Evolutionary conservation across 2,888 invertebrate species (phyloP).

Genomic region (Nemurella pictetii): DNA sequence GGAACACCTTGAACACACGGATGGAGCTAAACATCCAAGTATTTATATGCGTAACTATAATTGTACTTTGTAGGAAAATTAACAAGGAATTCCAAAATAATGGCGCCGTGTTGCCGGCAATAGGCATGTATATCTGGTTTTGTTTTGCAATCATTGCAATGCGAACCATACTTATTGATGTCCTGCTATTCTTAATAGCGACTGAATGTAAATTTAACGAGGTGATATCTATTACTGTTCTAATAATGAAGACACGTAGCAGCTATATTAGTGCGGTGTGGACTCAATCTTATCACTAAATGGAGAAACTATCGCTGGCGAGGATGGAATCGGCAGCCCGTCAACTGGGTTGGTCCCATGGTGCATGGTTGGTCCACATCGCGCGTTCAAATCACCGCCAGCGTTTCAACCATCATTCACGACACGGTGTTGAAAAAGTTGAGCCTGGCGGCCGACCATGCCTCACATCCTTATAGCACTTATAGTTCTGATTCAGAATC

Average conservation of each 20-base stretch:
- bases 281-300: background rate
- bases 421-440: background rate
- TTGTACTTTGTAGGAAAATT: background rate
- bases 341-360: background rate
- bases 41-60: background rate
- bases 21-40: background rate
- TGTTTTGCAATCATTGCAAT: background rate
- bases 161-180: background rate
- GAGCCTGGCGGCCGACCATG: background rate
- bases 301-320: background rate
- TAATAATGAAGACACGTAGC: background rate
- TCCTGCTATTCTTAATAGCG: background rate
- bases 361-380: background rate
- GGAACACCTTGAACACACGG: background rate
- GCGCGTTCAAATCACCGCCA: background rate
- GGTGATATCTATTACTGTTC: background rate
- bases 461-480: background rate
- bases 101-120: background rate
- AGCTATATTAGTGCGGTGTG: background rate
- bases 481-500: too few species aligned
- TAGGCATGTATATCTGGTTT: background rate
- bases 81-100: background rate
- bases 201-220: background rate
- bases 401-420: background rate
- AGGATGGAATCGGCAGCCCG: too few species aligned